Percentiles rank a stretch among this genome's conserved stretches.
Evolutionary conservation across 2,113 vertebrate genomes (phyloP).

Genomic region (Elaphurus davidianus): DNA sequence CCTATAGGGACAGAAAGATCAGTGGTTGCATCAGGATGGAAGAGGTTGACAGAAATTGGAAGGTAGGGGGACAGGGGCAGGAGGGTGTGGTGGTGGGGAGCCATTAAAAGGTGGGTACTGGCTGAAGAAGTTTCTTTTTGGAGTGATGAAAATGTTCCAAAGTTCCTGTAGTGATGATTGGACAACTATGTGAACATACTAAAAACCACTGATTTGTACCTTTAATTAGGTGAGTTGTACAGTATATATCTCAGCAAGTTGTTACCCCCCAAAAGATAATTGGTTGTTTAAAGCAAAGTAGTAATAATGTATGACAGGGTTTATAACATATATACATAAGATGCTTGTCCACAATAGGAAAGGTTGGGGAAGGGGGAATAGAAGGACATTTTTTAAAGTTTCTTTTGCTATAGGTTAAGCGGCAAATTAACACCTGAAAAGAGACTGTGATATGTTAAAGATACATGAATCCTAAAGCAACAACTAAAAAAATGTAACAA

Average conservation of each 20-base stretch:
- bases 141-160: background rate
- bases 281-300: background rate
- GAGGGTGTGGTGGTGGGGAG: background rate
- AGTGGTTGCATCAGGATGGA: background rate
- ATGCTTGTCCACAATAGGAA: background rate
- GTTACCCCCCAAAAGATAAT: background rate
- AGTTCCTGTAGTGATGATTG: background rate
- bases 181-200: background rate
- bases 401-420: background rate
- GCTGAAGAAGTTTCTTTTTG: background rate
- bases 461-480: background rate
- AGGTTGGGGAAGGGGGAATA: background rate
- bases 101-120: background rate
- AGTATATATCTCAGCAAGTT: background rate
- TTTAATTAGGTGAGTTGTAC: background rate
- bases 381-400: background rate
- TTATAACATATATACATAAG: background rate
- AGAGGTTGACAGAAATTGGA: background rate
- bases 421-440: background rate
- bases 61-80: fast-evolving
- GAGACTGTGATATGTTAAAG: background rate
- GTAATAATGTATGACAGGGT: background rate
- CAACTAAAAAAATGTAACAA: background rate
- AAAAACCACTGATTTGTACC: background rate
- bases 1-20: background rate